phyloP scores from a whole-genome alignment of 2,888 invertebrate genomes.

The Drosophila mimetica region DNA sequence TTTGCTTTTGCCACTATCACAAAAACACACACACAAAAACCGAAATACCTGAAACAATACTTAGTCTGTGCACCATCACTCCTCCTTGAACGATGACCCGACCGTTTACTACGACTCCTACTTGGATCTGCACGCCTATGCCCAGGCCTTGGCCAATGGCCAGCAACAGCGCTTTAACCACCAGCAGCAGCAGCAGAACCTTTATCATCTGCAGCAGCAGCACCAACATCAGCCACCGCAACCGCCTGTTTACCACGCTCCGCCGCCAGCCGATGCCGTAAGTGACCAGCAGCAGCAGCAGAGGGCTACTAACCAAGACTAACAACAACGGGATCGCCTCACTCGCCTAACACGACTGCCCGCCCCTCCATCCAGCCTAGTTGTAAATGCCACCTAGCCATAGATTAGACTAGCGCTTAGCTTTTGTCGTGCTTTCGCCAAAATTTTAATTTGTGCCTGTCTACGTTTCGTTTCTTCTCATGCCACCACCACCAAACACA shows the following conservation, averaged over 20 bases:
- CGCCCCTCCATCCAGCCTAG: conserved; percentile 42
- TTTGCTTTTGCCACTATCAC: conserved; percentile 50
- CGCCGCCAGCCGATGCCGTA: conserved; percentile 77
- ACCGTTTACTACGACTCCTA: conserved; percentile 77
- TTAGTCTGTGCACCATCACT: conserved; percentile 65
- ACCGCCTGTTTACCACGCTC: conserved; percentile 67
- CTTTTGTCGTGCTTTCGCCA: conserved; percentile 29
- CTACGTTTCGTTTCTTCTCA: conserved; percentile 48
- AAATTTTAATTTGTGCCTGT: conserved; percentile 56
- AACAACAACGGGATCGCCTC: conserved; percentile 8
- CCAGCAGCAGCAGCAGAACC: conserved; percentile 42
- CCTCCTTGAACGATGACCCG: conserved; percentile 64
- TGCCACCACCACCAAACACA: conserved; percentile 16
- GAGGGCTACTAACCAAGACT: conserved; percentile 59
- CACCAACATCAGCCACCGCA: conserved; percentile 43
- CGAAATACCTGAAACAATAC: conserved; percentile 30
- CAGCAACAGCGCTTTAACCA: conserved; percentile 47
- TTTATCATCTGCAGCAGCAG: conserved; percentile 35
- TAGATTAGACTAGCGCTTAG: conserved; percentile 28
- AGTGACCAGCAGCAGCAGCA: conserved; percentile 54
- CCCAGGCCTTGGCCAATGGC: conserved; percentile 53
- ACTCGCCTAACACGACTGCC: conserved; percentile 30
- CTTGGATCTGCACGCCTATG: conserved; percentile 76
- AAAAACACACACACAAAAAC: conserved; percentile 37
- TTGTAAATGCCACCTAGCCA: conserved; percentile 40